phyloP scores from a whole-genome alignment of 2,797 vertebrate species.

The Pangasius sanitwongsei region DNA sequence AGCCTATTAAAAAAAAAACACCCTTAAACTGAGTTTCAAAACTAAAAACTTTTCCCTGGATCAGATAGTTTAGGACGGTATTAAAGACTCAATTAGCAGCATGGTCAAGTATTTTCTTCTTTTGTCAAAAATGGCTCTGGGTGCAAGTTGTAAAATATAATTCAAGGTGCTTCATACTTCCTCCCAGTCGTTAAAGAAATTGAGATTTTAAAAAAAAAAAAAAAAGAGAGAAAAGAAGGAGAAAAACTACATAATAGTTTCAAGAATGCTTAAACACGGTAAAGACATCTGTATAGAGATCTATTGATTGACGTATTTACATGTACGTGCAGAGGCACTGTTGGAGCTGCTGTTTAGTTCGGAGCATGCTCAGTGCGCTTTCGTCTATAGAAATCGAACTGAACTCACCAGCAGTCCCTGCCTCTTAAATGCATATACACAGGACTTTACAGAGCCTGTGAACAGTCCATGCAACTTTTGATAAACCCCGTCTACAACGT shows the following conservation, averaged over 20 bases:
- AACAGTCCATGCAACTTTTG: constrained; percentile 74
- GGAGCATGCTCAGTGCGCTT: constrained; percentile 67
- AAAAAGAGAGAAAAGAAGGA: neutral
- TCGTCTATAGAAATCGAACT: constrained; percentile 61
- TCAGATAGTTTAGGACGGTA: neutral
- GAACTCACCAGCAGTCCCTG: constrained; percentile 54
- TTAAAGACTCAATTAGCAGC: constrained; percentile 28
- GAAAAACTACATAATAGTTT: neutral
- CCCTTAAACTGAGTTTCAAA: neutral
- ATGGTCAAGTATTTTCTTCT: constrained; percentile 21
- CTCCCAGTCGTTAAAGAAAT: neutral
- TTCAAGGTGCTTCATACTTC: constrained; percentile 44
- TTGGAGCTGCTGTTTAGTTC: constrained; percentile 68
- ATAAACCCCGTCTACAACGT: constrained; percentile 46
- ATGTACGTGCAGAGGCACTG: constrained; percentile 80
- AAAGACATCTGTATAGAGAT: constrained; percentile 69
- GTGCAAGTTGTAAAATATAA: constrained; percentile 26
- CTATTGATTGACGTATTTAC: constrained; percentile 57
- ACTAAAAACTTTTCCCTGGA: neutral
- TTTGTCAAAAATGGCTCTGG: constrained; percentile 35
- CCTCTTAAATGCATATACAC: constrained; percentile 64
- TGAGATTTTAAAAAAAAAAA: neutral
- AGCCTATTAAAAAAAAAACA: neutral
- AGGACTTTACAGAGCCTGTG: constrained; percentile 59
- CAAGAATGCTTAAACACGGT: constrained; percentile 30